These are phyloP conservation scores for Dryococelus australis DNA, from an alignment of 2,888 invertebrate species.

Conservation along the genomic window DNA sequence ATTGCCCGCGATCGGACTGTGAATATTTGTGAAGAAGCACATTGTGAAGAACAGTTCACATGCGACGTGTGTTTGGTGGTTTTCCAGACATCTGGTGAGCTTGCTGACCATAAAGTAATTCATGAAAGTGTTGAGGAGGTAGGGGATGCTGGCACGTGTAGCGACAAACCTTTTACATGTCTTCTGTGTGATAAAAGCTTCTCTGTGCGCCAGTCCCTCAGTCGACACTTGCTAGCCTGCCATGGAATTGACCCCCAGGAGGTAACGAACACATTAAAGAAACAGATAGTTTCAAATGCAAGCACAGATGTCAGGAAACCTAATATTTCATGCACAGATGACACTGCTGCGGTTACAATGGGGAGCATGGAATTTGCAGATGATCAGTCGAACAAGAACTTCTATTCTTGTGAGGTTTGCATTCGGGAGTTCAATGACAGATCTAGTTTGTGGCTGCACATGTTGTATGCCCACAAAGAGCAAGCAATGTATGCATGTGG, in stretches of 20 bases:
- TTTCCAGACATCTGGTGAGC: conserved; percentile 53
- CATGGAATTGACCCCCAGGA: conserved; percentile 59
- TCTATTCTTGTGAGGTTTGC: conserved; percentile 61
- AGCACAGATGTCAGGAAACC: neutral
- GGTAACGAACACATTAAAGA: conserved; percentile 13
- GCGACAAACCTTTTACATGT: conserved; percentile 54
- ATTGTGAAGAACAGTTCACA: conserved; percentile 53
- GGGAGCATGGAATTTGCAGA: neutral
- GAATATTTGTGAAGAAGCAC: conserved; percentile 33
- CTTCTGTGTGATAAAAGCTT: conserved; percentile 63
- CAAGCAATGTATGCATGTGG: conserved; percentile 65
- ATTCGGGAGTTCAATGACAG: conserved; percentile 61
- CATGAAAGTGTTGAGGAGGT: conserved; percentile 52
- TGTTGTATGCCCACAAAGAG: conserved; percentile 63
- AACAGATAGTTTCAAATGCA: neutral
- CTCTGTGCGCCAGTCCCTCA: conserved; percentile 59
- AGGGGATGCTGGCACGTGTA: conserved; percentile 42
- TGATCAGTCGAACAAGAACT: conserved; percentile 56
- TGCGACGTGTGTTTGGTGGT: conserved; percentile 55
- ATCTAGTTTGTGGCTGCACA: conserved; percentile 64
- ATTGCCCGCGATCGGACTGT: conserved; percentile 46
- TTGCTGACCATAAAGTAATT: conserved; percentile 54
- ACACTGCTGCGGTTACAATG: neutral
- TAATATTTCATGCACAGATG: neutral
- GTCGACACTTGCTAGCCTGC: conserved; percentile 62